These are phyloP conservation scores for Candidula unifasciata DNA, from an alignment of 2,888 invertebrate genomes.

Conservation along the genomic window DNA sequence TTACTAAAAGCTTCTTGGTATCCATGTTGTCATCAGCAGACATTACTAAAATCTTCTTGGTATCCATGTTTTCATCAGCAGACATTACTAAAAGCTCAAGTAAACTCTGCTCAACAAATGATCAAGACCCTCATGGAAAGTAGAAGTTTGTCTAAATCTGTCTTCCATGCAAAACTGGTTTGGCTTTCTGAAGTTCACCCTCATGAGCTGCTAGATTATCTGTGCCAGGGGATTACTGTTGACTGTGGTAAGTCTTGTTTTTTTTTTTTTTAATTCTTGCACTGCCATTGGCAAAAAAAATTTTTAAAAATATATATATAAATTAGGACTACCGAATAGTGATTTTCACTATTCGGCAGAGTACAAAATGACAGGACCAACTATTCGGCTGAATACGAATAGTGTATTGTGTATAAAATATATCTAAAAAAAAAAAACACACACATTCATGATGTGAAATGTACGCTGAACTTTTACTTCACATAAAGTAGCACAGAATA, in stretches of 20 bases:
- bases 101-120: background rate
- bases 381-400: too few relatives aligned
- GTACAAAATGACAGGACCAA: too few relatives aligned
- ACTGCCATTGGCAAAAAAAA: too few relatives aligned
- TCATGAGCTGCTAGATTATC: conserved; percentile 57
- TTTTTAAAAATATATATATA: too few relatives aligned
- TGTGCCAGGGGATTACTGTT: conserved; percentile 51
- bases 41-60: background rate
- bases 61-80: conserved; percentile 30
- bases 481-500: too few relatives aligned
- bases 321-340: too few relatives aligned
- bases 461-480: too few relatives aligned
- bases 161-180: conserved; percentile 60
- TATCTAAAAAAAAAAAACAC: too few relatives aligned
- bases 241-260: conserved; percentile 32
- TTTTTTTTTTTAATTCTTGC: too few relatives aligned
- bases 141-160: conserved; percentile 50
- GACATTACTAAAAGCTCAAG: conserved; percentile 1
- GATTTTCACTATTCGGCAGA: too few relatives aligned
- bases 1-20: background rate
- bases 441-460: too few relatives aligned
- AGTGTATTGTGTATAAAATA: too few relatives aligned
- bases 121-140: conserved; percentile 19
- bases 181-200: conserved; percentile 64
- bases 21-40: background rate